phyloP scores from a whole-genome alignment of 2,888 invertebrate species.

The Muschampia plurimacula region DNA sequence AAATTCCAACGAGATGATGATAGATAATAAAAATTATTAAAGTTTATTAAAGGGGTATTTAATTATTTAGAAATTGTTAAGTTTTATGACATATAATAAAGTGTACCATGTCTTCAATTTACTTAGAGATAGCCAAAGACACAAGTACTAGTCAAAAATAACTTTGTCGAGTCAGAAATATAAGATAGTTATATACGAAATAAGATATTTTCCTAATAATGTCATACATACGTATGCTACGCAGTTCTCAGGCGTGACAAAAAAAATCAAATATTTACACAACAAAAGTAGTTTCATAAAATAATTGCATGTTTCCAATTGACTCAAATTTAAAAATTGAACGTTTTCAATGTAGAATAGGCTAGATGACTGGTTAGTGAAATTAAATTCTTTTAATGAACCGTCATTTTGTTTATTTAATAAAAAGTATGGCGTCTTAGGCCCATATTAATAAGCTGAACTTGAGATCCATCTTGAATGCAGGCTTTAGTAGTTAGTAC shows the following conservation, averaged over 20 bases:
- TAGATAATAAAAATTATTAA: background rate
- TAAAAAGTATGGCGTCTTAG: too few relatives aligned
- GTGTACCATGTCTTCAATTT: background rate
- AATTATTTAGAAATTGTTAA: background rate
- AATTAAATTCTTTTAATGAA: too few relatives aligned
- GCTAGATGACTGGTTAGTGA: too few relatives aligned
- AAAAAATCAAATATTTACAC: background rate
- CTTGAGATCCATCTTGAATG: too few relatives aligned
- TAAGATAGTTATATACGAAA: background rate
- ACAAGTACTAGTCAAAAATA: background rate
- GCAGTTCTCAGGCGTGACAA: background rate
- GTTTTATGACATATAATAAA: background rate
- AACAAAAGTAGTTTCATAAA: background rate
- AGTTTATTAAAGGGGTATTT: background rate
- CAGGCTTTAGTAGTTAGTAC: too few relatives aligned
- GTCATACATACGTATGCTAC: background rate
- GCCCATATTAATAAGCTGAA: too few relatives aligned
- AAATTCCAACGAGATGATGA: too few relatives aligned
- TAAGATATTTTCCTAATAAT: background rate
- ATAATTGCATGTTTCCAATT: background rate
- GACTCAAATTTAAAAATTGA: background rate
- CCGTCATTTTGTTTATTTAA: too few relatives aligned
- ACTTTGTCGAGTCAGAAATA: background rate
- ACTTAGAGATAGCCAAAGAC: background rate
- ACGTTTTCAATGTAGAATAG: background rate